These are phyloP conservation scores for Timandra comae DNA, from an alignment of 2,888 invertebrate genomes.

Conservation along the genomic window DNA sequence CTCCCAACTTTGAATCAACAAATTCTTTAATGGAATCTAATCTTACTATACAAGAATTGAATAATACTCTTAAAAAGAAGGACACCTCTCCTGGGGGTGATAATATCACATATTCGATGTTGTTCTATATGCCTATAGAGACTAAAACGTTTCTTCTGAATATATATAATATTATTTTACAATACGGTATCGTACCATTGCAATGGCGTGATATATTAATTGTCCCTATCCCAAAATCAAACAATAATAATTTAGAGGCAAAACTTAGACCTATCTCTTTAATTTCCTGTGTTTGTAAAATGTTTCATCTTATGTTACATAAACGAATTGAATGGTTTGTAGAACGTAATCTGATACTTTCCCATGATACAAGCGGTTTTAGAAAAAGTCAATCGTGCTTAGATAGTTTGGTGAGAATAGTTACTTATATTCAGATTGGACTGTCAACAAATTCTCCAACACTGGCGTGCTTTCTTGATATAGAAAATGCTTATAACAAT, in stretches of 20 bases:
- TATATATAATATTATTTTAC: conserved; percentile 7
- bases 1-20: conserved; percentile 4
- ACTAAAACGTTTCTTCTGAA: conserved; percentile 1
- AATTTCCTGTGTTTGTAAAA: conserved; percentile 4
- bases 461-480: conserved; percentile 7
- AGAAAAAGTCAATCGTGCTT: too few relatives aligned
- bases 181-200: conserved; percentile 1
- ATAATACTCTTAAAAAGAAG: conserved; percentile 1
- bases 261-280: conserved; percentile 1
- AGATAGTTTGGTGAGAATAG: conserved; percentile 1
- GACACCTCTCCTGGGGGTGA: conserved; percentile 7
- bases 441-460: conserved; percentile 6
- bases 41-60: conserved; percentile 2
- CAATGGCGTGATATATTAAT: conserved; percentile 7
- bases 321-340: conserved; percentile 6
- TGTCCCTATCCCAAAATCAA: conserved; percentile 5
- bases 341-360: neutral
- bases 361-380: too few relatives aligned
- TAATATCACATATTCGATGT: conserved; percentile 5
- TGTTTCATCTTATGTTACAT: conserved; percentile 1
- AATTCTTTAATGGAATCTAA: conserved; percentile 4
- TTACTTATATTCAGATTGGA: conserved; percentile 5
- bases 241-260: neutral
- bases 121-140: conserved; percentile 1
- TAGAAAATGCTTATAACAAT: conserved; percentile 9